Base-by-base conservation (phyloP, 2,797 vertebrate species). In the Synaphobranchus kaupii region DNA sequence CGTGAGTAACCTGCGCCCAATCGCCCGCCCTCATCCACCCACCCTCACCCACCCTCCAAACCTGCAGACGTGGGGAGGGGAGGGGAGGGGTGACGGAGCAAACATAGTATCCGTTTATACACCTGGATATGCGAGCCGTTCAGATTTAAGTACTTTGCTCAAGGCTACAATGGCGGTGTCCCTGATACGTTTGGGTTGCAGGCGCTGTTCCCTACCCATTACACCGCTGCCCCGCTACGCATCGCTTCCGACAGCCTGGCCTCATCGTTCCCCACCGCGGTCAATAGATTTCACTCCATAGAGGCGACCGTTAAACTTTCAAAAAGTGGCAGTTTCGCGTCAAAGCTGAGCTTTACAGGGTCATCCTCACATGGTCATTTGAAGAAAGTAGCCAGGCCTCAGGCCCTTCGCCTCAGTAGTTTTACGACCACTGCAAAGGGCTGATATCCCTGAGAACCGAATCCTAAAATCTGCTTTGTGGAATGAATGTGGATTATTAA, bases 1-100 rank as follows among this genome's bases (percentile, higher is more conserved):
- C 0, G 97, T 97, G 94, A 97, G 97, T 97, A 88, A 17, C 34
- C 15, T 80, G n/a, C 63, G 22, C 17, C 63, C 58, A 76, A 10
- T 58, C 82, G 60, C 3, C 39, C 13, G 39, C 60, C 83, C 85
- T 66, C 39, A 20, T 12, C 52, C 83, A n/a, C 17, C 3, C 39
- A 48, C 6, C 17, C 80, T 1, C 22, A 52, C 60, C 58, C 48
- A 60, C 31, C 15, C 10, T 17, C 20, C 44, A 50, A 4, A 31
- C 58, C 78, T 50, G 5, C 66, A 31, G n/a, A 28, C 15, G 7
- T 10, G 54, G 9, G 54, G 54, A 20, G 22, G 58, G 22, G 58
- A 20, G 17, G 58, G 58, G 17, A 25, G 17, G 17, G 58, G 58
- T 7, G 17, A 63, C n/a, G n/a, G n/a, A n/a, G n/a, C n/a, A n/a